Conservation (phyloP, 1,140 invertebrate genomes). For the Listronotus bonariensis region DNA sequence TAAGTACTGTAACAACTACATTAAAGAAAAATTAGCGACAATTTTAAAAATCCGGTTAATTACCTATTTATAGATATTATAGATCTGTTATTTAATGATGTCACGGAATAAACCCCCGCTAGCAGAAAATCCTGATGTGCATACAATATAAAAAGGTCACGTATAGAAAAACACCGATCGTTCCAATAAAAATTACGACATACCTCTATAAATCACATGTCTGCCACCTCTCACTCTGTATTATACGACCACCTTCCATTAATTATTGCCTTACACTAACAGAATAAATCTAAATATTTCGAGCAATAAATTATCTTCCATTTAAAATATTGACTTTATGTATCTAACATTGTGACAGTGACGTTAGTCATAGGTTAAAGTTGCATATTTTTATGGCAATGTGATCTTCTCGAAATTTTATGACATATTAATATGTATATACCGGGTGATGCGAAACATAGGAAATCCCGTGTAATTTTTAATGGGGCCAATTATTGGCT, state of each 20-base stretch:
- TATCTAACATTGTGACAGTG: slow-evolving; percentile 5
- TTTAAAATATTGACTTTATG: not conserved
- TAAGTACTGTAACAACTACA: too few species aligned
- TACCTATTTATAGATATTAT: too few species aligned
- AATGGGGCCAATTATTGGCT: too few species aligned
- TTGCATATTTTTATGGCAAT: slow-evolving; percentile 6
- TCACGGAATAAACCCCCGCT: too few species aligned
- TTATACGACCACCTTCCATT: slow-evolving; percentile 1
- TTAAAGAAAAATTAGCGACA: too few species aligned
- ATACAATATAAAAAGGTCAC: too few species aligned
- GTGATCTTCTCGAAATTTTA: not conserved
- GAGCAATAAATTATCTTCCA: slow-evolving; percentile 4
- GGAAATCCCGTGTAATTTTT: too few species aligned
- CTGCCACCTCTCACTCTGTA: not conserved
- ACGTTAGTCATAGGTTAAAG: slow-evolving; percentile 4
- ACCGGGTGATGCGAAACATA: too few species aligned
- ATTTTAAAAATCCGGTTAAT: too few species aligned
- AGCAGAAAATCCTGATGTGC: too few species aligned
- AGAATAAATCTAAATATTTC: slow-evolving; percentile 4
- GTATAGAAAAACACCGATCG: too few species aligned
- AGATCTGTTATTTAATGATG: too few species aligned
- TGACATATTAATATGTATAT: not conserved
- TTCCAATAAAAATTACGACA: slow-evolving; percentile 2
- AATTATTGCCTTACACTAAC: not conserved
- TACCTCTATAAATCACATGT: slow-evolving; percentile 16